Conservation (phyloP, 2,888 invertebrate species). For the Lepidocyrtinus sp. region DNA sequence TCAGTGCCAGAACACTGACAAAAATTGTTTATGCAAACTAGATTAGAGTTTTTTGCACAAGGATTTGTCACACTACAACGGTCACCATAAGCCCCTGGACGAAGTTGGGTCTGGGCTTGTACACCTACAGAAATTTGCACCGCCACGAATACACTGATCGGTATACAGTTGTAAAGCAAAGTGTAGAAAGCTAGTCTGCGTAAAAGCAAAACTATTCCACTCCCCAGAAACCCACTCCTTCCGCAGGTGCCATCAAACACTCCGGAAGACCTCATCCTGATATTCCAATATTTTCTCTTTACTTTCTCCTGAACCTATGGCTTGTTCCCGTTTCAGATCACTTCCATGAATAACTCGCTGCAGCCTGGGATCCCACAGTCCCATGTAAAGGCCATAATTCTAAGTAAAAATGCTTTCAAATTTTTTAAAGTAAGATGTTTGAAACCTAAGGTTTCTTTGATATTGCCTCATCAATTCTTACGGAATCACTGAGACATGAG, state of each 20-base stretch:
- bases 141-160: constrained; percentile 17
- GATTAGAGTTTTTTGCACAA: constrained; percentile 54
- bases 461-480: neutral
- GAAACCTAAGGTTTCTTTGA: no score
- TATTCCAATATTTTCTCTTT: neutral
- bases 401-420: neutral
- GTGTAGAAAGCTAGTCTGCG: constrained; percentile 4
- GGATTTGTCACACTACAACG: constrained; percentile 51
- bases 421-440: no score
- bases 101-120: constrained; percentile 41
- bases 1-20: constrained; percentile 58
- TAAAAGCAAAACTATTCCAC: constrained; percentile 1
- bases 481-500: neutral
- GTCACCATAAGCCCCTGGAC: constrained; percentile 57
- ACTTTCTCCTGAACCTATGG: no score
- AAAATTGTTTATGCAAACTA: constrained; percentile 57
- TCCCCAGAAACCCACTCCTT: neutral
- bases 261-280: neutral
- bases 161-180: constrained; percentile 18
- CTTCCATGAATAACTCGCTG: neutral
- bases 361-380: neutral
- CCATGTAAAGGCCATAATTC: neutral
- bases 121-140: neutral
- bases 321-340: neutral
- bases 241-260: no score